Evolutionary conservation across 2,113 vertebrate genomes (phyloP), one percentile per base, ranked within the genome.

Genomic region (Anser brachyrhynchus): DNA sequence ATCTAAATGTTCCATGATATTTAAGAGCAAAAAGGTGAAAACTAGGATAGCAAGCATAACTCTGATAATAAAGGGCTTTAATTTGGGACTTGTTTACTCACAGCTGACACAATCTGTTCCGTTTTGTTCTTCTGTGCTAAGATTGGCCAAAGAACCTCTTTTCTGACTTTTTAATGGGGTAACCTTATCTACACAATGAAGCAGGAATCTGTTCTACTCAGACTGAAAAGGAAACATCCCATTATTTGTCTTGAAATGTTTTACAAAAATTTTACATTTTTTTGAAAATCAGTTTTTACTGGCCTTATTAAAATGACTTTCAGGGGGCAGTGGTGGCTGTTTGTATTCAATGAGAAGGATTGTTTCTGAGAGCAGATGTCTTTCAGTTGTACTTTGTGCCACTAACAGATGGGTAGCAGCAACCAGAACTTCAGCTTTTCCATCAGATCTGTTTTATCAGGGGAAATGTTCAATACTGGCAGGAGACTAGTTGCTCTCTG

Each of bases 121-220:
- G 7, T 49, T 82, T 85, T 52, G 4, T 62, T 49, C 31, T 52
- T 70, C 26, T 16, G 6, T 41, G 59, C 46, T 88, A 35, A 64
- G 64, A 55, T 5, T n/a, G 23, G 29, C 59, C 51, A 67, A 51
- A 51, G 28, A 17, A 21, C 26, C 4, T 58, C 13, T 83, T 49
- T 44, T 49, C 16, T 80, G 79, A 49, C 37, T 69, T 73, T 10
- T 55, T 41, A 37, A 5, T 59, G 21, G 4, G 5, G 13, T 64
- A 67, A 79, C 7, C 21, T 16, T n/a, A 0, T 51, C 21, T 65
- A 10, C 39, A 52, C 39, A 4, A 1, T 55, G 79, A 37, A 0
- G 8, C 9, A 10, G 37, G 46, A 90, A 25, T 55, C 52, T 18
- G 4, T 85, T 87, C 61, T 43, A 77, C 18, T 78, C 37, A 59